phyloP scores from a whole-genome alignment of 92 coral and sea anemone species.

The Blastomussa wellsi region DNA sequence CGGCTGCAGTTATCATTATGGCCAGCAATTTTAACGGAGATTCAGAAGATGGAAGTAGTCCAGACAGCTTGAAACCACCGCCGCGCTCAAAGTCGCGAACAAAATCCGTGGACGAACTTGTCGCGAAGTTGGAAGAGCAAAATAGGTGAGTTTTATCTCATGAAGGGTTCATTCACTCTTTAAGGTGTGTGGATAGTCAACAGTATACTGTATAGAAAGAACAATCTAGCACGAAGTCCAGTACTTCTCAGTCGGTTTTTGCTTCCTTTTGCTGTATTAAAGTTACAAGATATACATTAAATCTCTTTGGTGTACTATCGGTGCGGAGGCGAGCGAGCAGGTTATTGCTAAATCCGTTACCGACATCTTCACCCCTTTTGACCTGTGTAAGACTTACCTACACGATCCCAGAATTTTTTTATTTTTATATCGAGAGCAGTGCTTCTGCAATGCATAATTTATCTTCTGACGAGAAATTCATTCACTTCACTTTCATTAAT shows the following conservation, averaged over 20 bases:
- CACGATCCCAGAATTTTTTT: background rate
- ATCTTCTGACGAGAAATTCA: background rate
- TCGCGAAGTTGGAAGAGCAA: slow-evolving; percentile 76
- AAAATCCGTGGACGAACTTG: slow-evolving; percentile 71
- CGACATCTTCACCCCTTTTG: background rate
- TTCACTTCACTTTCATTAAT: slow-evolving; percentile 7
- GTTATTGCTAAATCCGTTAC: background rate
- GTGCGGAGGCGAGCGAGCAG: background rate
- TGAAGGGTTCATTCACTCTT: background rate
- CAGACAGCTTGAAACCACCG: slow-evolving; percentile 18
- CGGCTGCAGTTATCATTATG: slow-evolving; percentile 20
- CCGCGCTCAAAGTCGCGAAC: slow-evolving; percentile 42
- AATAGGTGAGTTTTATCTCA: slow-evolving; percentile 61
- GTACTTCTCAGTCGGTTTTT: background rate
- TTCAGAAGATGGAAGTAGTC: slow-evolving; percentile 16
- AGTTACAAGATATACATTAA: no score
- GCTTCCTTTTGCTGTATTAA: no score
- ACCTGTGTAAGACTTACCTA: background rate
- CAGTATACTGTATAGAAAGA: no score
- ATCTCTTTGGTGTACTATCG: no score
- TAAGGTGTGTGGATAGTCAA: no score
- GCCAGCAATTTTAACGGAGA: slow-evolving; percentile 34
- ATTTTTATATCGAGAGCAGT: background rate
- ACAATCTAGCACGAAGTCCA: background rate
- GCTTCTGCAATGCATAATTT: background rate